Evolutionary conservation across 2,888 invertebrate species (phyloP).

Genomic region (Helleia helle): DNA sequence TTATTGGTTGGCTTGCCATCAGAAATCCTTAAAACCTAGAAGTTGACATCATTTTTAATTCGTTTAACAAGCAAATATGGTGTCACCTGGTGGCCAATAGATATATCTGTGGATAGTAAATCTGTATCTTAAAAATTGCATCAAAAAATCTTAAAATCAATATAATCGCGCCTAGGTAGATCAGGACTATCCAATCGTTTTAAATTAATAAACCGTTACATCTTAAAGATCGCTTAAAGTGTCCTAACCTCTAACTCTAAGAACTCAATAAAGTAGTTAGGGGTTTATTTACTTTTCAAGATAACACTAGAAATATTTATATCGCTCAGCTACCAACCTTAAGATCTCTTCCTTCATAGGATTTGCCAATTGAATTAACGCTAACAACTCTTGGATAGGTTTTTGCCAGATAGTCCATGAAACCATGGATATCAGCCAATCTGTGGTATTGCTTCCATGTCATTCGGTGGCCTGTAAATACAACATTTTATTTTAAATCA

Average conservation of each 20-base stretch:
- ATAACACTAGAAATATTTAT: too few species aligned
- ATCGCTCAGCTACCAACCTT: constrained; percentile 78
- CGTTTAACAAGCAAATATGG: too few species aligned
- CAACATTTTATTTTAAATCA: neutral
- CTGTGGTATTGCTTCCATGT: constrained; percentile 89
- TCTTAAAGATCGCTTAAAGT: too few species aligned
- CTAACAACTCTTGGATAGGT: constrained; percentile 83
- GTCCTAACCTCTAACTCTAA: too few species aligned
- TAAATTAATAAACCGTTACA: too few species aligned
- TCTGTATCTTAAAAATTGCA: too few species aligned
- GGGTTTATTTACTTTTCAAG: neutral
- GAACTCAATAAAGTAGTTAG: too few species aligned
- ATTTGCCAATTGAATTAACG: constrained; percentile 83
- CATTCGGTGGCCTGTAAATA: constrained; percentile 66
- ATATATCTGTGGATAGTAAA: too few species aligned
- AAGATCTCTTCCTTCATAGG: constrained; percentile 81
- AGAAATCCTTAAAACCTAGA: constrained; percentile 75
- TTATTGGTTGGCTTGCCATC: constrained; percentile 78
- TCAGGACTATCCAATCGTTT: too few species aligned
- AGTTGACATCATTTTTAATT: neutral
- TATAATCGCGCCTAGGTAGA: too few species aligned
- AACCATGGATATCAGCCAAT: constrained; percentile 82
- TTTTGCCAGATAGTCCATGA: constrained; percentile 83
- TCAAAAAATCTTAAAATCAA: too few species aligned
- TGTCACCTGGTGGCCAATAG: too few species aligned